phyloP scores from a whole-genome alignment of 2,113 vertebrate genomes.

The Ammospiza caudacuta region DNA sequence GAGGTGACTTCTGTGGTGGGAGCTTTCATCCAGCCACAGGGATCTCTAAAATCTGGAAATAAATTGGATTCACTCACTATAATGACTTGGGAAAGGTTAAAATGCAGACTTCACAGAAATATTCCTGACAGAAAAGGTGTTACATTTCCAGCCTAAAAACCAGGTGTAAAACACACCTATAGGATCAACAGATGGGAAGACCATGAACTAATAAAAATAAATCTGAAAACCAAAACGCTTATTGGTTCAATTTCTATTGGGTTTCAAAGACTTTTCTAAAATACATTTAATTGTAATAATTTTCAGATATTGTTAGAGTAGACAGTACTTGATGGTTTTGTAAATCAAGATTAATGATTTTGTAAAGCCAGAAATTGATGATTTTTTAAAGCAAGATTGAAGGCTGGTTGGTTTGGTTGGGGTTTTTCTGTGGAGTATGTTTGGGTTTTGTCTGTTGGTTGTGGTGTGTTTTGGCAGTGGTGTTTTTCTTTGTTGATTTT shows the following conservation, averaged over 20 bases:
- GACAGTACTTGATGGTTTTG: not conserved
- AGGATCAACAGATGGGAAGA: not conserved
- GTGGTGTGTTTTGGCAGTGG: accelerated
- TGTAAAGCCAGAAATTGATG: not conserved
- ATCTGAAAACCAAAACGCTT: not conserved
- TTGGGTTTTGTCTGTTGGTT: not conserved
- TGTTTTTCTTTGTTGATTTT: not conserved
- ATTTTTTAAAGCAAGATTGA: not conserved
- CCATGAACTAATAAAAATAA: not conserved
- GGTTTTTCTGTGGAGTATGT: not conserved
- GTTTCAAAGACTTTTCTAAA: not conserved
- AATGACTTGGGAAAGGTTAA: not conserved
- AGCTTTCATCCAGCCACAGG: not conserved
- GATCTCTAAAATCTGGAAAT: not conserved
- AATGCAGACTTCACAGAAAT: not conserved
- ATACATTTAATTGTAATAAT: not conserved
- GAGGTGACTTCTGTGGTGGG: not conserved
- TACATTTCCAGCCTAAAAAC: not conserved
- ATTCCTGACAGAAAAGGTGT: not conserved
- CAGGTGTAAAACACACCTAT: not conserved
- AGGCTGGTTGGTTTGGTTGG: not conserved
- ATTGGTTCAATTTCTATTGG: not conserved
- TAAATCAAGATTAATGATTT: not conserved
- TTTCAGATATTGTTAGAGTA: not conserved
- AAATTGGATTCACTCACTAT: not conserved